Percentiles rank a stretch among this genome's conserved stretches.
Evolutionary conservation across 1,140 invertebrate genomes (phyloP).

Genomic region (Asbolus verrucosus): DNA sequence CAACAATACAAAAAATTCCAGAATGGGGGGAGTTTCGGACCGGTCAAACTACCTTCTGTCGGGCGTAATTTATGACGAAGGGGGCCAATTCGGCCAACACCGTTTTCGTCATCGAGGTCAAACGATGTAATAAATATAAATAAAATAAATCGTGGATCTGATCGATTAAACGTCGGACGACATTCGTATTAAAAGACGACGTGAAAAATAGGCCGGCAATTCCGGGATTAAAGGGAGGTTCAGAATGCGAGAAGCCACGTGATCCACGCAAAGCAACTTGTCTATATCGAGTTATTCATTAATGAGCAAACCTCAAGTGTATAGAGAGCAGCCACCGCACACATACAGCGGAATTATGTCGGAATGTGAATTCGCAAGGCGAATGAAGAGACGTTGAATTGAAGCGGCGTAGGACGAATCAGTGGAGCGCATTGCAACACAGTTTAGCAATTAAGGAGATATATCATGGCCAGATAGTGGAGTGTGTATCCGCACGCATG

Average conservation of each 20-base stretch:
- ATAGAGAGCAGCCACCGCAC: constrained; percentile 14
- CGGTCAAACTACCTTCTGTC: constrained; percentile 9
- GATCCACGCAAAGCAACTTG: constrained; percentile 1
- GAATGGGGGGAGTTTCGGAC: constrained; percentile 1
- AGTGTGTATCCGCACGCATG: constrained; percentile 44
- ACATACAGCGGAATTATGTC: constrained; percentile 18
- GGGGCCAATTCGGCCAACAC: not conserved
- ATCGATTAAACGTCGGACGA: constrained; percentile 1
- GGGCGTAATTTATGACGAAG: constrained; percentile 27
- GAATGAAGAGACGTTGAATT: constrained; percentile 37
- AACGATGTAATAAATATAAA: constrained; percentile 25
- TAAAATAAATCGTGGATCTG: constrained; percentile 3
- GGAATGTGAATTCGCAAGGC: constrained; percentile 21
- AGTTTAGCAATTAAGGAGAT: constrained; percentile 50
- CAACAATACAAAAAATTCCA: constrained; percentile 9
- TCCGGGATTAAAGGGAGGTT: not conserved
- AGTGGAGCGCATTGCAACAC: constrained; percentile 45
- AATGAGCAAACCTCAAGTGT: constrained; percentile 27
- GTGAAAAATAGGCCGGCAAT: not conserved
- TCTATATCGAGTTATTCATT: constrained; percentile 30
- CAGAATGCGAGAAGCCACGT: not conserved
- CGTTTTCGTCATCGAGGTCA: constrained; percentile 17
- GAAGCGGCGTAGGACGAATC: constrained; percentile 30
- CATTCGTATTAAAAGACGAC: too few species aligned
- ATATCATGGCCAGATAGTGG: constrained; percentile 45